A percentile compares a stretch with the other conserved stretches of the same genome.
Conservation (phyloP, 2,797 vertebrate species). For the Manis crassicaudata region DNA sequence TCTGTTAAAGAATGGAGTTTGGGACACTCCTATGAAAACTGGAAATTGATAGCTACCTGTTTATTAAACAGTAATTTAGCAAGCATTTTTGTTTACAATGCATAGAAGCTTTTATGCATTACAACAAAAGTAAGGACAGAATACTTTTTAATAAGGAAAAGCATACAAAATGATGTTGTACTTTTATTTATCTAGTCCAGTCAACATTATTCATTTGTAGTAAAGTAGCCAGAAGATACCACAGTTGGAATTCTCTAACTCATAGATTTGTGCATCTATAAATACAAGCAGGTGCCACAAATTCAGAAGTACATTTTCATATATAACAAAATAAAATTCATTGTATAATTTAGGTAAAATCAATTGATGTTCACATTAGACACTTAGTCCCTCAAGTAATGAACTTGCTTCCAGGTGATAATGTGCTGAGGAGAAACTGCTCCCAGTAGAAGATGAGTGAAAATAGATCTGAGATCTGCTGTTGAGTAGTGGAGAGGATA, state of each 20-base stretch:
- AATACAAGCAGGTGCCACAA: not conserved
- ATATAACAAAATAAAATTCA: conserved; percentile 39
- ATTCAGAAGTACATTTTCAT: conserved; percentile 5
- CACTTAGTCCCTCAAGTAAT: not conserved
- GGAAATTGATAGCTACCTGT: not conserved
- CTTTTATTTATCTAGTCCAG: conserved; percentile 2
- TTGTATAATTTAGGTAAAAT: not conserved
- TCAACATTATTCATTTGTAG: conserved; percentile 3
- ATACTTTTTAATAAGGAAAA: conserved; percentile 26
- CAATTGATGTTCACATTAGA: not conserved
- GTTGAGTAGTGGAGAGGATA: not conserved
- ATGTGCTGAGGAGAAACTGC: not conserved
- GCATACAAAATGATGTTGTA: not conserved
- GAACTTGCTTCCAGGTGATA: not conserved
- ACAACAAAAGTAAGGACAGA: not conserved
- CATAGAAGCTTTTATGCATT: not conserved
- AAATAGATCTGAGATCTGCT: not conserved
- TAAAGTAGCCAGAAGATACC: not conserved
- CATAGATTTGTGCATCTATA: not conserved
- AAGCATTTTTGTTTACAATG: not conserved
- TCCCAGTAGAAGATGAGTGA: not conserved
- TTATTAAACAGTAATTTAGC: not conserved
- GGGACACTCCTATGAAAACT: not conserved
- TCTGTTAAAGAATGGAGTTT: not conserved
- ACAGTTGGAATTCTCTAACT: conserved; percentile 33